Percentiles rank a stretch among this genome's conserved stretches.
Conservation (phyloP, 2,113 vertebrate species). For the Halcyon senegalensis region DNA sequence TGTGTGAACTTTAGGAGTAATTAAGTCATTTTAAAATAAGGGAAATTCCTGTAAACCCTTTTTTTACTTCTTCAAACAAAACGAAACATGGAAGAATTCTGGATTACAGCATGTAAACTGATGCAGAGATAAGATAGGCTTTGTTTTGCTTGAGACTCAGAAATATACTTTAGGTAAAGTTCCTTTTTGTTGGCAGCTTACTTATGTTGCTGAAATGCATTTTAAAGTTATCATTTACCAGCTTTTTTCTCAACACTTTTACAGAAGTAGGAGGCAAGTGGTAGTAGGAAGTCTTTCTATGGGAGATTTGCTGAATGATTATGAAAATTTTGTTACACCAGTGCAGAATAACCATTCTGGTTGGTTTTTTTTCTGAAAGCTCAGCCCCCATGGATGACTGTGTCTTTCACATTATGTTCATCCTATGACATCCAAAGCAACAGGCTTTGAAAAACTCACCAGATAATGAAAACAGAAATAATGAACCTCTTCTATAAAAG, state of each 20-base stretch:
- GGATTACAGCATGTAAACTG: constrained; percentile 3
- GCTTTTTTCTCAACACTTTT: background rate
- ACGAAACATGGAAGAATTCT: background rate
- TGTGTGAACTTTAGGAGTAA: background rate
- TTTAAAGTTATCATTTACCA: background rate
- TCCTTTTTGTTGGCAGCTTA: background rate
- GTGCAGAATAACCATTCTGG: background rate
- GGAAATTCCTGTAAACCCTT: constrained; percentile 18
- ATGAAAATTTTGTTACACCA: background rate
- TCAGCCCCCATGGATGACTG: background rate
- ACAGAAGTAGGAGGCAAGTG: background rate
- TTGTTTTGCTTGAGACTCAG: constrained; percentile 19
- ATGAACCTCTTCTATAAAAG: background rate
- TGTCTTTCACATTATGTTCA: background rate
- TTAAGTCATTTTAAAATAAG: background rate
- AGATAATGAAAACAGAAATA: background rate
- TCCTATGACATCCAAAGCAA: background rate
- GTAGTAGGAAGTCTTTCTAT: background rate
- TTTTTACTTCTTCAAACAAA: constrained; percentile 6
- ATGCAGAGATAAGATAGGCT: constrained; percentile 32
- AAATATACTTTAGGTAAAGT: background rate
- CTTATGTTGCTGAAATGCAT: background rate
- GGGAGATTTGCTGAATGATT: background rate
- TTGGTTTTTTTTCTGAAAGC: background rate
- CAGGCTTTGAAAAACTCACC: background rate